Percentiles rank a stretch among this genome's conserved stretches.
phyloP scores from a whole-genome alignment of 2,888 invertebrate species.

The Morpho helenor region DNA sequence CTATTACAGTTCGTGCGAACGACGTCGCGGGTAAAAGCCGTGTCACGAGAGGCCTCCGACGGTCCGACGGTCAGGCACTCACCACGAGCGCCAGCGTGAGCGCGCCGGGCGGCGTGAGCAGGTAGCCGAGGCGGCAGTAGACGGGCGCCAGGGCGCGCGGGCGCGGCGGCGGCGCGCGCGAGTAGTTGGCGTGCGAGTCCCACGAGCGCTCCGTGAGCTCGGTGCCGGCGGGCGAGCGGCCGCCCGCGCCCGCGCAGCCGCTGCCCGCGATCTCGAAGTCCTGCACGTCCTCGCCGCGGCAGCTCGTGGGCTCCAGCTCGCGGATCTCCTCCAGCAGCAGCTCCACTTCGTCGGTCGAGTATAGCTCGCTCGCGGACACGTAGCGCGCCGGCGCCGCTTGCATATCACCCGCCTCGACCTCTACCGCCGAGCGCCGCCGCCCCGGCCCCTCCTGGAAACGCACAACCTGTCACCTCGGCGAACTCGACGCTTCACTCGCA shows the following conservation, averaged over 20 bases:
- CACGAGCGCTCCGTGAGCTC: conserved; percentile 71
- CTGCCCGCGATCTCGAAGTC: conserved; percentile 79
- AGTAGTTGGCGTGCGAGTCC: conserved; percentile 76
- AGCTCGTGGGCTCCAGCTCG: conserved; percentile 75
- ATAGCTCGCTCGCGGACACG: conserved; percentile 77
- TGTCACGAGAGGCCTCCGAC: no score
- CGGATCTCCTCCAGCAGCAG: conserved; percentile 75
- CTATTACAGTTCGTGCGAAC: no score
- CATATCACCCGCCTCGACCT: conserved; percentile 63
- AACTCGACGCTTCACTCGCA: conserved; percentile 10
- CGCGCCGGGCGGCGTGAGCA: conserved; percentile 36
- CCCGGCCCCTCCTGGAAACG: conserved; percentile 52
- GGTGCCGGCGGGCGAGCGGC: conserved; percentile 68
- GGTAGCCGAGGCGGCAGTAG: conserved; percentile 60
- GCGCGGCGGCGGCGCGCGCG: conserved; percentile 57
- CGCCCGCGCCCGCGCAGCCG: conserved; percentile 63
- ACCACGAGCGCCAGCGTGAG: conserved; percentile 41
- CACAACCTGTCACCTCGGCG: conserved; percentile 44
- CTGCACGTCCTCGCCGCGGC: conserved; percentile 73
- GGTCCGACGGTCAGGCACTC: conserved; percentile 16
- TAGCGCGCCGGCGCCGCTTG: conserved; percentile 76
- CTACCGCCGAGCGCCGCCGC: conserved; percentile 57
- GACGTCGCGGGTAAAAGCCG: no score
- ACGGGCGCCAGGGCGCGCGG: conserved; percentile 64
- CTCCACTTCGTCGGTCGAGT: conserved; percentile 77